A percentile compares a stretch with the other conserved stretches of the same genome.
Conservation (phyloP, 2,797 vertebrate species). For the Urocyon cinereoargenteus region DNA sequence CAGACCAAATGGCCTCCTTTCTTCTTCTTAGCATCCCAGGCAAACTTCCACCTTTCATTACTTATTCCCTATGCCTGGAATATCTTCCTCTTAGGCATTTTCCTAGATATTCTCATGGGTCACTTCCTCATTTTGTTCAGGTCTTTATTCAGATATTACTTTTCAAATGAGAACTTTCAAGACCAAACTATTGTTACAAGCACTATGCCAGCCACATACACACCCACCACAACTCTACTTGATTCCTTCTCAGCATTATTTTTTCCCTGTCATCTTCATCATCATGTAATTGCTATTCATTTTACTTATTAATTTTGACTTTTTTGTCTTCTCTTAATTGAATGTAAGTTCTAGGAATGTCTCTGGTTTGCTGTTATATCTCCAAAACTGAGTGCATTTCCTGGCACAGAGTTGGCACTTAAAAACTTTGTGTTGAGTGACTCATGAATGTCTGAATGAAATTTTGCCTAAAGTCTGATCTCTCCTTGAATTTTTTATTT, state of each 20-base stretch:
- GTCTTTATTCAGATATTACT: not conserved
- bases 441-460: slow-evolving; percentile 10
- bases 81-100: not conserved
- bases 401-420: not conserved
- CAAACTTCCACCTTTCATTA: not conserved
- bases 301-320: not conserved
- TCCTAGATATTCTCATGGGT: not conserved
- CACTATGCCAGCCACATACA: not conserved
- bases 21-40: not conserved
- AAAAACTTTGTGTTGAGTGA: slow-evolving; percentile 22
- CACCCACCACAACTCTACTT: not conserved
- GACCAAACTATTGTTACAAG: not conserved
- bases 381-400: slow-evolving; percentile 1
- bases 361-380: not conserved
- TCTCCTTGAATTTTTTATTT: slow-evolving; percentile 43
- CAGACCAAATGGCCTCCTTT: not conserved
- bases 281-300: not conserved
- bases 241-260: not conserved
- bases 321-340: not conserved
- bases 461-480: not conserved
- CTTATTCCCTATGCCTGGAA: not conserved
- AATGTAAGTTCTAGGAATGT: not conserved
- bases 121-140: not conserved
- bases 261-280: not conserved
- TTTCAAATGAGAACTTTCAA: not conserved